Evolutionary conservation across 92 coral and sea anemone species (phyloP).

Genomic region (Porites divaricata): DNA sequence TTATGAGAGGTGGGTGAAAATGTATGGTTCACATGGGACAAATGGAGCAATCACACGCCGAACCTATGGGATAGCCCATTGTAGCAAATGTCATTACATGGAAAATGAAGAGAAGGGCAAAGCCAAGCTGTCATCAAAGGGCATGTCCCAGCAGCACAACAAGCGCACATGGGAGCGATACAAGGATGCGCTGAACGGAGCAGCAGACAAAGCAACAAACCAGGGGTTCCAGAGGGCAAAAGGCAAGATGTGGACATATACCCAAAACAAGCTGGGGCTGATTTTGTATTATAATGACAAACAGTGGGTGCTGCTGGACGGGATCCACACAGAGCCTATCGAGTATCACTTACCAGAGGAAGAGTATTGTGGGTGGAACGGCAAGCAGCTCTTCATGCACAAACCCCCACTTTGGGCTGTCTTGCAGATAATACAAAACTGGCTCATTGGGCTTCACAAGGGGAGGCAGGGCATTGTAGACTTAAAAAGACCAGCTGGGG

Average conservation of each 20-base stretch:
- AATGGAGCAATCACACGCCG: neutral
- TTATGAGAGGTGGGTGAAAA: neutral
- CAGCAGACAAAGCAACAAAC: neutral
- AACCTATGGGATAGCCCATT: neutral
- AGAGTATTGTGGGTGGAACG: too few relatives aligned
- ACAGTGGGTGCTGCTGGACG: conserved; percentile 33
- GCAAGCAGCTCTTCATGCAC: too few relatives aligned
- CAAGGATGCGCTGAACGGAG: neutral
- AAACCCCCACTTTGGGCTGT: too few relatives aligned
- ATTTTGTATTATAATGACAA: conserved; percentile 10
- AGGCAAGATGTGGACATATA: neutral
- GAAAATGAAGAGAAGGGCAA: neutral
- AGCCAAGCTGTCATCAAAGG: neutral
- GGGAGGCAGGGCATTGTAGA: too few relatives aligned
- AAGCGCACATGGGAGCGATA: conserved; percentile 7
- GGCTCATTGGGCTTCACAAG: too few relatives aligned
- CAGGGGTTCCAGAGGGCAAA: conserved; percentile 10
- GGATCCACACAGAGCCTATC: conserved; percentile 12
- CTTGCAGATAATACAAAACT: too few relatives aligned
- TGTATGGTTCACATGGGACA: neutral
- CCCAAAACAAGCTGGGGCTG: conserved; percentile 20
- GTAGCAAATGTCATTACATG: neutral
- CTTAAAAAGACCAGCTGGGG: conserved; percentile 8
- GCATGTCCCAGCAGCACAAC: neutral
- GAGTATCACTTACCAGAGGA: conserved; percentile 1